Conservation (phyloP, 2,113 vertebrate genomes). For the Anser brachyrhynchus region DNA sequence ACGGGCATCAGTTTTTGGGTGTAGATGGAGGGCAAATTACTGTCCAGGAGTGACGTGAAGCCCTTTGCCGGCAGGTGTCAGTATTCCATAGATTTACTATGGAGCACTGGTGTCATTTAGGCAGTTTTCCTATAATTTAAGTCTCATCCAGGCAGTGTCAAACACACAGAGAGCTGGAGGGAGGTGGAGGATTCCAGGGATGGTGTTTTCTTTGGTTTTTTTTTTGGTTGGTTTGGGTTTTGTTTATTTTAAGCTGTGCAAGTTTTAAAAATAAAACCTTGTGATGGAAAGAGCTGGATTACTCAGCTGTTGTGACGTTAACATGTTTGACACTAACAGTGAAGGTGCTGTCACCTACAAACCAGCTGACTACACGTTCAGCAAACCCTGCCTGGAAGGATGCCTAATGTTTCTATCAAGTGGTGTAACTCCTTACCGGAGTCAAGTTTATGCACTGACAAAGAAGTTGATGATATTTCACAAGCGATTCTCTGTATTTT, state of each 20-base stretch:
- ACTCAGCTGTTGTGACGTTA: neutral
- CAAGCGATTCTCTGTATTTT: neutral
- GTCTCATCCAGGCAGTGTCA: neutral
- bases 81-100: slow-evolving; percentile 42
- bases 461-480: neutral
- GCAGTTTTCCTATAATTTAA: neutral
- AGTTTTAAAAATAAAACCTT: neutral
- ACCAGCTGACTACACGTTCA: neutral
- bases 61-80: slow-evolving; percentile 69
- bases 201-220: neutral
- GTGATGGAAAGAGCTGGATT: neutral
- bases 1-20: neutral
- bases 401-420: neutral
- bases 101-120: neutral
- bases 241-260: neutral
- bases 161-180: too few species aligned
- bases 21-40: neutral
- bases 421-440: neutral
- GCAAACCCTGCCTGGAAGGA: neutral
- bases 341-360: neutral
- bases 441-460: neutral
- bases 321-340: neutral
- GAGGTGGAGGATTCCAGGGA: neutral
- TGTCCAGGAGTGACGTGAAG: neutral
- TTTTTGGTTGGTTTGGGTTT: neutral